Conservation (phyloP, 2,113 vertebrate species). For the Prunella fulvescens region DNA sequence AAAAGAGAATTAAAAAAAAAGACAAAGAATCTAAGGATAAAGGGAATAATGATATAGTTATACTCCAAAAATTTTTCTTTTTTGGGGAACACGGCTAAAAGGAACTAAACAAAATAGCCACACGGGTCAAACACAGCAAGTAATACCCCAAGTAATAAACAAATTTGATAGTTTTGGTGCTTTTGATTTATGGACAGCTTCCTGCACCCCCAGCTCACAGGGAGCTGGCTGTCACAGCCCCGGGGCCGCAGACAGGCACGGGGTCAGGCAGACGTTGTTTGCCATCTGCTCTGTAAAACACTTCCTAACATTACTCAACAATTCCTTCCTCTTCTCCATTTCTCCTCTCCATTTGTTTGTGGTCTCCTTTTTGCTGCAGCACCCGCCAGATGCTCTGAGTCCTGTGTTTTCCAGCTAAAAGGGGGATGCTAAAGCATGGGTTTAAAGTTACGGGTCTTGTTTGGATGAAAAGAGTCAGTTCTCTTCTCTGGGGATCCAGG, state of each 20-base stretch:
- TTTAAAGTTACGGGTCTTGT: not conserved
- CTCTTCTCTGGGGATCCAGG: not conserved
- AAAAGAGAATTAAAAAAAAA: not conserved
- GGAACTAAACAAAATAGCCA: not conserved
- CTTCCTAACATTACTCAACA: not conserved
- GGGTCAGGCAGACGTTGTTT: not conserved
- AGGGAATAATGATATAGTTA: not conserved
- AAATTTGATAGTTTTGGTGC: not conserved
- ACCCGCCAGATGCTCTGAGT: not conserved
- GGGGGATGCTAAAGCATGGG: not conserved
- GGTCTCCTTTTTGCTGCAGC: not conserved
- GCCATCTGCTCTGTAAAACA: not conserved
- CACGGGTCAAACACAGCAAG: not conserved
- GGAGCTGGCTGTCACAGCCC: not conserved
- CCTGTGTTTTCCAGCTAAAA: not conserved
- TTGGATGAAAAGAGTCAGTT: not conserved
- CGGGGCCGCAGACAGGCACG: not conserved
- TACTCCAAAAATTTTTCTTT: not conserved
- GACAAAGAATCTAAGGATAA: not conserved
- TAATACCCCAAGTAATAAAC: not conserved
- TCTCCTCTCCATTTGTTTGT: not conserved
- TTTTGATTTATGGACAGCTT: constrained; percentile 30
- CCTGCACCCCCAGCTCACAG: not conserved
- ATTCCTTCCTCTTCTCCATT: not conserved
- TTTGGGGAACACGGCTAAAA: not conserved